Evolutionary conservation across 2,888 invertebrate genomes (phyloP), one percentile per base, ranked within the genome.

Genomic region (Theretra japonica): DNA sequence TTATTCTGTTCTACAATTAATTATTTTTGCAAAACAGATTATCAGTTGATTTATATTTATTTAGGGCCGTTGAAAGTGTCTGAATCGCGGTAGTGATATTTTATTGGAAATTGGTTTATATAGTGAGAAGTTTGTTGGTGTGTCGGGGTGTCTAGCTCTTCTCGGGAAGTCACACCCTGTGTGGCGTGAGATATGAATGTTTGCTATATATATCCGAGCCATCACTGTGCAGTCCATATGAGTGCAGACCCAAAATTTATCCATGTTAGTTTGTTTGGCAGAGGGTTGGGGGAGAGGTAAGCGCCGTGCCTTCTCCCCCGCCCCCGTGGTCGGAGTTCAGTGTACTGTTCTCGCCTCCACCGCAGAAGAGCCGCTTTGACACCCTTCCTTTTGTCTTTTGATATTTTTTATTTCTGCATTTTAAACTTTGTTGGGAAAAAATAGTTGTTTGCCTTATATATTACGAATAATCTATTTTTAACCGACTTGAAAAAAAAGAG

Each of bases 301-400:
- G 82, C 84, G 88, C 84, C 84, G 79, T 79, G 79, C 80, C 77
- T 4, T 89, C 90, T 90, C 80, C 84, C 81, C 73, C 69, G 69
- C 73, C 74, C 77, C 74, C 70, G 65, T 80, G 83, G 79, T 84
- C 79, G 79, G 90, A 92, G 91, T 90, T 88, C 91, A 91, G 91
- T 84, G 70, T 85, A 83, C 90, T 91, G 92, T 89, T 90, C 93
- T 92, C 92, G 73, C 76, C 84, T 72, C 77, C 86, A 90, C 92
- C 88, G 92, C 57, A 87, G 90, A 83, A 92, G 91, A 89, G 86
- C 79, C 60, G 71, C 2, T 75, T 90, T 88, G 91, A 91, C 91
- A 88, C 81, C 88, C 78, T n/a, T 78, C n/a, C 86, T 88, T 90
- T 83, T 75, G 53, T 23, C 50, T 15, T 62, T 56, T 25, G 19